Evolutionary conservation across 2,113 vertebrate genomes (phyloP), one percentile per base, ranked within the genome.

Genomic region (Thunnus thynnus): DNA sequence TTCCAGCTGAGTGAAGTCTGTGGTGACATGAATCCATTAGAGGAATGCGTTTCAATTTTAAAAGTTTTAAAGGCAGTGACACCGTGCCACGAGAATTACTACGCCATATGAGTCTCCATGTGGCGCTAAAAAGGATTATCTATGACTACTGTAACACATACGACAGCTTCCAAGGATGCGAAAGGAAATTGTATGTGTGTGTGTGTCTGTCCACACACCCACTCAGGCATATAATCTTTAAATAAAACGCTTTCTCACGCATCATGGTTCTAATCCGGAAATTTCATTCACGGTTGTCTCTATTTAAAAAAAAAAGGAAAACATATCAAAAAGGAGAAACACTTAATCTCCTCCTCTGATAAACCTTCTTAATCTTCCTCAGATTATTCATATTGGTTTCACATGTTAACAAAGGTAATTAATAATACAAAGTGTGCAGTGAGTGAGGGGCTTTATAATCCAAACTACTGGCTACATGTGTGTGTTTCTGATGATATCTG

Each of bases 101-200:
- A 41, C 14, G 0, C 41, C 50, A 36, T 7, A 52, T 2, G 52
- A 47, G 16, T 41, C 51, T 54, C 41, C 54, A n/a, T 78, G 77
- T 81, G 63, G 22, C 66, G 2, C 46, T 78, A 72, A 86, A 68
- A 68, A 63, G 72, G 83, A 86, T 86, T 81, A 82, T 76, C 78
- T 44, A 22, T 14, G 75, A 52, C 60, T 58, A 75, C 63, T 63
- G 76, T 54, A 78, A 68, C 64, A 80, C 70, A 74, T 46, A 32
- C 65, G 11, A 62, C 22, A 56, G 71, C 72, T 66, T 56, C 66
- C 56, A 61, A 36, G 54, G 36, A 72, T 3, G 16, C 17, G 20
- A 55, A 32, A 51, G 16, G 13, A 36, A 20, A 13, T 20, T 32
- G 64, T 47, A 47, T 61, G 41, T 20, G 25, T 32, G 54, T 63